These are phyloP conservation scores for Syritta pipiens DNA, from an alignment of 2,888 invertebrate species.

Conservation along the genomic window DNA sequence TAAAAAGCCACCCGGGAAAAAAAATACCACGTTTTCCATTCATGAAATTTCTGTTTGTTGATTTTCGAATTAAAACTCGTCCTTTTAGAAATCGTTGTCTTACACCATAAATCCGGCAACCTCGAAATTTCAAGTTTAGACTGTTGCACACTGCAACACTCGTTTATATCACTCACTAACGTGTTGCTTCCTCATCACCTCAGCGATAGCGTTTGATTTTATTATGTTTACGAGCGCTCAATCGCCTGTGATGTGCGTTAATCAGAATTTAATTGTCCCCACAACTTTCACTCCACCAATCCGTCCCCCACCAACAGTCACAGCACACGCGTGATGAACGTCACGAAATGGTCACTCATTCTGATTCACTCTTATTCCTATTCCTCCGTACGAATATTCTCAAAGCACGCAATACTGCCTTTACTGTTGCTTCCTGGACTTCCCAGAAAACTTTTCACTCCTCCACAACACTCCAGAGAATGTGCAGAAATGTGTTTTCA, in stretches of 20 bases:
- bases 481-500: background rate
- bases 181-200: background rate
- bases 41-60: too few species aligned
- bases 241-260: conserved; percentile 38
- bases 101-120: too few species aligned
- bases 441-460: background rate
- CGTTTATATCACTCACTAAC: too few species aligned
- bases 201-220: background rate
- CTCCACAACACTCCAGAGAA: background rate
- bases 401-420: conserved; percentile 36
- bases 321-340: conserved; percentile 40
- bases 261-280: conserved; percentile 37
- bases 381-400: background rate
- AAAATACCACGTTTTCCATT: too few species aligned
- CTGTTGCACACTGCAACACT: too few species aligned
- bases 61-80: too few species aligned
- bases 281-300: background rate
- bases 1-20: too few species aligned
- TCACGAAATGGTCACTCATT: conserved; percentile 47
- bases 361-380: background rate
- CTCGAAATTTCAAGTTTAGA: too few species aligned
- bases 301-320: background rate
- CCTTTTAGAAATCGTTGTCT: too few species aligned
- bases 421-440: background rate
- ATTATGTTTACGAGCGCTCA: conserved; percentile 10